Conservation (phyloP, 2,888 invertebrate species). For the Apotomis turbidana region DNA sequence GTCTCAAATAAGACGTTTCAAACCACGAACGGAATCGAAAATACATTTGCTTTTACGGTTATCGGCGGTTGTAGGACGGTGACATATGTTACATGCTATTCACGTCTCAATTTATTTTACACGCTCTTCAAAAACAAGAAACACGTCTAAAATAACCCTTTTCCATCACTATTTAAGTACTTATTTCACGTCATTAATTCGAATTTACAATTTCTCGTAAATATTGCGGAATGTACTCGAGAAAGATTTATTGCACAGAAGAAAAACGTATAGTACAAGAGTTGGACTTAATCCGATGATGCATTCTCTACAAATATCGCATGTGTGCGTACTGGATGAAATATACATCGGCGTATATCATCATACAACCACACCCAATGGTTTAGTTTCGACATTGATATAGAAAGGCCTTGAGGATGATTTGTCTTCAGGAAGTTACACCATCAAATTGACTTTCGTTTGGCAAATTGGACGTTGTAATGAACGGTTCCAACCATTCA, state of each 20-base stretch:
- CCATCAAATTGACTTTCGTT: slow-evolving; percentile 24
- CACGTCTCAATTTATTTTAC: not conserved
- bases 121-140: not conserved
- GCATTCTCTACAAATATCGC: not conserved
- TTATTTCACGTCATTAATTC: not conserved
- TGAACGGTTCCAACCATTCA: slow-evolving; percentile 38
- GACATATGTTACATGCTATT: slow-evolving; percentile 19
- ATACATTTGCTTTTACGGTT: slow-evolving; percentile 43
- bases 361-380: slow-evolving; percentile 1
- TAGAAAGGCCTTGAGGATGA: not conserved
- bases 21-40: slow-evolving; percentile 46
- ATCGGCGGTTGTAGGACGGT: slow-evolving; percentile 23
- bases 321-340: too few species aligned
- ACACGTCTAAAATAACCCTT: not conserved
- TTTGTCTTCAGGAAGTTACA: slow-evolving; percentile 30
- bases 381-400: not conserved
- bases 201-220: not conserved
- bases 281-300: not conserved
- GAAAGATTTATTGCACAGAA: too few species aligned
- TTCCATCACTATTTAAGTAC: too few species aligned
- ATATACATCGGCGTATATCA: not conserved
- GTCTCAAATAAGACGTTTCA: slow-evolving; percentile 71
- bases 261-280: not conserved
- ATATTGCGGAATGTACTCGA: not conserved
- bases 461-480: slow-evolving; percentile 32